A percentile compares a stretch with the other conserved stretches of the same genome.
phyloP scores from a whole-genome alignment of 2,113 vertebrate species.

The Caracal caracal region DNA sequence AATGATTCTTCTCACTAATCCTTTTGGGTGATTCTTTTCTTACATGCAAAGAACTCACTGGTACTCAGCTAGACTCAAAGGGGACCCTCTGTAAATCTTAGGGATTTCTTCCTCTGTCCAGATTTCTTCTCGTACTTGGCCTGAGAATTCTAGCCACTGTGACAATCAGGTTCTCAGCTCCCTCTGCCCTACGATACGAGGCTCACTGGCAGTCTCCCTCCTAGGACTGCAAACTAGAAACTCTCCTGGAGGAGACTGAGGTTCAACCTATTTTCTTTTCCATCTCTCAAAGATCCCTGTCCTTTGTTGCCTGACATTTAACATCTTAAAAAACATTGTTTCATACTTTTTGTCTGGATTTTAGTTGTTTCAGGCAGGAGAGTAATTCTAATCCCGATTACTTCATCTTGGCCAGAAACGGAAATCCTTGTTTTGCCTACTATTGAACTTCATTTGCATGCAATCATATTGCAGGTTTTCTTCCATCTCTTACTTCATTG shows the following conservation, averaged over 20 bases:
- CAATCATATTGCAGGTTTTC: not conserved
- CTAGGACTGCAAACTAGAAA: not conserved
- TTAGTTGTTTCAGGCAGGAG: not conserved
- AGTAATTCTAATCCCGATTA: not conserved
- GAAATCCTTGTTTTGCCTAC: not conserved
- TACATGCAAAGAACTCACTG: not conserved
- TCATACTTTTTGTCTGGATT: not conserved
- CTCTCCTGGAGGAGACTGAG: not conserved
- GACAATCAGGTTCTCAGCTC: not conserved
- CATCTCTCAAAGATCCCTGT: not conserved
- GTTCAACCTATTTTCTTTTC: not conserved
- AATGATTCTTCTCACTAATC: not conserved
- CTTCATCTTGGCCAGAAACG: not conserved
- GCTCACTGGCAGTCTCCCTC: not conserved
- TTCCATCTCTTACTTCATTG: not conserved
- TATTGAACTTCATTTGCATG: not conserved
- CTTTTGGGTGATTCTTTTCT: not conserved
- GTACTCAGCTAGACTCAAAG: not conserved
- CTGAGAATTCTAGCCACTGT: not conserved
- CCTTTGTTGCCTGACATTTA: not conserved
- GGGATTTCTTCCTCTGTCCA: not conserved
- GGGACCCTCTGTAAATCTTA: not conserved
- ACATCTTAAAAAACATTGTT: not conserved
- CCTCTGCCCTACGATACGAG: not conserved
- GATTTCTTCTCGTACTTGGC: not conserved